These are phyloP conservation scores for Fragum whitleyi DNA, from an alignment of 2,888 invertebrate genomes.

Conservation along the genomic window DNA sequence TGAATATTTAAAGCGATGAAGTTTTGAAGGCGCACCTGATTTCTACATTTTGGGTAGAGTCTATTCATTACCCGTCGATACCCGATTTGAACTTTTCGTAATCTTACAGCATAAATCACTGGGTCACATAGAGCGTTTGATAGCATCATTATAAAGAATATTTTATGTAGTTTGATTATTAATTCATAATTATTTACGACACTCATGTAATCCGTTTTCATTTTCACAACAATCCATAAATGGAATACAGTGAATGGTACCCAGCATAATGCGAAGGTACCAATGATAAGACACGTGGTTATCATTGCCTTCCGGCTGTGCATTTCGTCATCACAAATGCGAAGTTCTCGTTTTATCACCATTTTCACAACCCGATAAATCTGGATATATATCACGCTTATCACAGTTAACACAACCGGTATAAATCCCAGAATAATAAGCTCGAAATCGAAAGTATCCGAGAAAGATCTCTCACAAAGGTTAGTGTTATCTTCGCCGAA, in stretches of 20 bases:
- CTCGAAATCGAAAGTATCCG: slow-evolving; percentile 68
- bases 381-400: slow-evolving; percentile 73
- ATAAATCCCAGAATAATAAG: slow-evolving; percentile 67
- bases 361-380: slow-evolving; percentile 71
- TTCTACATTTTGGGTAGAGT: slow-evolving; percentile 15
- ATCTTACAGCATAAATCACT: slow-evolving; percentile 75
- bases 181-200: slow-evolving; percentile 51
- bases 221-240: slow-evolving; percentile 69
- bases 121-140: slow-evolving; percentile 77
- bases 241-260: slow-evolving; percentile 77
- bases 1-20: slow-evolving; percentile 18
- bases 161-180: slow-evolving; percentile 67
- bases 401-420: slow-evolving; percentile 72
- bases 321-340: slow-evolving; percentile 62
- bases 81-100: slow-evolving; percentile 72
- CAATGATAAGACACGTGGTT: slow-evolving; percentile 79
- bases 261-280: slow-evolving; percentile 78
- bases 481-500: slow-evolving; percentile 66
- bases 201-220: slow-evolving; percentile 56
- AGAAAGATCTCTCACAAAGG: slow-evolving; percentile 66
- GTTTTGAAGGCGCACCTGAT: slow-evolving; percentile 1
- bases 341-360: slow-evolving; percentile 52
- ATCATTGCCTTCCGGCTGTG: slow-evolving; percentile 76
- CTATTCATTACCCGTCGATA: slow-evolving; percentile 50
- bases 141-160: slow-evolving; percentile 70